Evolutionary conservation across 2,113 vertebrate genomes (phyloP), one percentile per base, ranked within the genome.

Genomic region (Sander vitreus): DNA sequence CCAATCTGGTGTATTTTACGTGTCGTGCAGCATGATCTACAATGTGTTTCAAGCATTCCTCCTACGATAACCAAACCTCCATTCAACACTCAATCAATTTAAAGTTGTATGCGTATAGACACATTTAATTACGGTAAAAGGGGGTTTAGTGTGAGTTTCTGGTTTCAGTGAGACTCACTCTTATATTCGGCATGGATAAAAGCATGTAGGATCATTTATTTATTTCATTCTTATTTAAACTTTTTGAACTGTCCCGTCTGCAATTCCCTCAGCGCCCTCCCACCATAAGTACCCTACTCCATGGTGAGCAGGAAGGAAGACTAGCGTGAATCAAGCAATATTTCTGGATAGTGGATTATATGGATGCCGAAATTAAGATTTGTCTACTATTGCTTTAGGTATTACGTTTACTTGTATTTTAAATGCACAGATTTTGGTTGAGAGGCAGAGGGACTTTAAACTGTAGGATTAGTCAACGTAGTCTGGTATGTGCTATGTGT

Each of bases 381-480:
- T 0, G 0, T 0, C 11, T 18, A 2, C 0, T 3, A 1, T 0
- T 14, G 0, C 39, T 14, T 47, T 0, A 10, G 0, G 23, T 1
- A n/a, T 27, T 1, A 0, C 0, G 25, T n/a, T 4, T 0, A 14
- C 0, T 4, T 3, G 1, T 0, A 51, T 59, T 48, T n/a, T 3
- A 0, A 21, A 62, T 0, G 0, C 0, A 10, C 2, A 1, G 0
- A 2, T 5, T 60, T 1, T 0, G 4, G 4, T 1, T 0, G 1
- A 25, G 0, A 68, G 23, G 8, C 7, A 9, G 27, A 2, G 9
- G 0, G 0, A 1, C 7, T 2, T 78, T 18, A 50, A 80, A 83
- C 18, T 25, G 1, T 0, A 1, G 0, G 7, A 33, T n/a, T 70
- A 0, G 5, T 23, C 6, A 70, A 85, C 8, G 50, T 19, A 36